Base-by-base conservation (phyloP, 2,888 invertebrate genomes). In the Anagyrus pseudococci region DNA sequence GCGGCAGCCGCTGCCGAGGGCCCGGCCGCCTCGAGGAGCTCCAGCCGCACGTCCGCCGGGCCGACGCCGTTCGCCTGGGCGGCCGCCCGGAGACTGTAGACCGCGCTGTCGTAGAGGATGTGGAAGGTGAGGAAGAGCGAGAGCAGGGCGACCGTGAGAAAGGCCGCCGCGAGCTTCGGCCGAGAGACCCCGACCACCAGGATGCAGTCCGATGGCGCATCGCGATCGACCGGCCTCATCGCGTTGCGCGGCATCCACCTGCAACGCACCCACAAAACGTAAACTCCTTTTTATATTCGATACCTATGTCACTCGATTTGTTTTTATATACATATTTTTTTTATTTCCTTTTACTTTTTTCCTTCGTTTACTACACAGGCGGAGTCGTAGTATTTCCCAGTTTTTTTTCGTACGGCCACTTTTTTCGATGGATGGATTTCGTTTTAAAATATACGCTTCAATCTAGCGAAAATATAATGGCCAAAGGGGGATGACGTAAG, bases 61-160 rank as follows among this genome's bases (percentile, higher is more conserved):
- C 3, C 74, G 70, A 15, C 75, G 72, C 7, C 44, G 29, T 4
- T 29, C 50, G 19, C 19, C 23, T 29, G 29, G 22, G 79, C 80
- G 15, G 82, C 82, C 15, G 81, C 86, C 82, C 91, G 91, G 72
- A 92, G 86, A 75, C 90, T 91, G 82, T 91, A 91, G 54, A 92
- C 86, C 58, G 92, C 92, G 79, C 91, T 92, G 83, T 93, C 92
- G 84, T 92, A 92, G 64, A 92, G 87, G 75, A 92, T 88, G 79
- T 92, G 92, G 83, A 92, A 92, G 72, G 92, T 92, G 77, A 93
- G 87, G 83, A 92, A 92, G 71, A 93, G 85, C 40, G 92, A 92
- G 69, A 92, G 85, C 71, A 92, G 85, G 83, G 90, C 90, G 78
- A 92, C 89, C 74, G 90, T 89, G 71, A 92, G 86, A 81, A 92